Base-by-base conservation (phyloP, 2,888 invertebrate genomes). In the Drosophila trichaetosa region DNA sequence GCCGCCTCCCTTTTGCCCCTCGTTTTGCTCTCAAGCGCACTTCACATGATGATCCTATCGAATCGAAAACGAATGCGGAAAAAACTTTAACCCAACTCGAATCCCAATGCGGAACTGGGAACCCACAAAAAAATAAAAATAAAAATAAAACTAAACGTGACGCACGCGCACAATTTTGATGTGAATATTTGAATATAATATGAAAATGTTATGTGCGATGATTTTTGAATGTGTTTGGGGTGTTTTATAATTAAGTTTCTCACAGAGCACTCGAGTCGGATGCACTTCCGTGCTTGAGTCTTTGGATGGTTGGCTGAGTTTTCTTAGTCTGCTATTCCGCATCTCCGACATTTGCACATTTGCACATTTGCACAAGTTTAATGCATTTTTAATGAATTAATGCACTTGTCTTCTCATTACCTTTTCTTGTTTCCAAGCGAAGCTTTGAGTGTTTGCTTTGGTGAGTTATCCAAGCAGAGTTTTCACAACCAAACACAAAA, bases 161-260 rank as follows among this genome's bases (percentile, higher is more conserved):
- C 84, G 83, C 87, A 89, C 83, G 80, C 83, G 80, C 69, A 61
- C 65, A 68, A 58, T 68, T 75, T 78, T 4, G 33, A 69, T 67
- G 69, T 54, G 67, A 40, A 69, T 52, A 51, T 68, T 40, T n/a
- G 18, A 29, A 53, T 42, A 66, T 69, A 61, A 33, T 31, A 72
- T 77, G 53, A 63, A 70, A 69, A 63, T 76, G 8, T 51, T 56
- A 63, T 61, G 69, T 57, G 75, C 74, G 66, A 89, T 82, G 79
- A 82, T 80, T 79, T 79, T 33, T 67, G 46, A 65, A 73, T 73
- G n/a, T n/a, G n/a, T n/a, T n/a, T n/a, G 84, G 89, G 84, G 79
- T 76, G 76, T 76, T 79, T 79, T 61, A 18, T 67, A 74, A 80
- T 80, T 80, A 38, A 51, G 69, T 56, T 76, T 72, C 64, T 68